Conservation (phyloP, 1,140 invertebrate genomes). For the Musca vetustissima region DNA sequence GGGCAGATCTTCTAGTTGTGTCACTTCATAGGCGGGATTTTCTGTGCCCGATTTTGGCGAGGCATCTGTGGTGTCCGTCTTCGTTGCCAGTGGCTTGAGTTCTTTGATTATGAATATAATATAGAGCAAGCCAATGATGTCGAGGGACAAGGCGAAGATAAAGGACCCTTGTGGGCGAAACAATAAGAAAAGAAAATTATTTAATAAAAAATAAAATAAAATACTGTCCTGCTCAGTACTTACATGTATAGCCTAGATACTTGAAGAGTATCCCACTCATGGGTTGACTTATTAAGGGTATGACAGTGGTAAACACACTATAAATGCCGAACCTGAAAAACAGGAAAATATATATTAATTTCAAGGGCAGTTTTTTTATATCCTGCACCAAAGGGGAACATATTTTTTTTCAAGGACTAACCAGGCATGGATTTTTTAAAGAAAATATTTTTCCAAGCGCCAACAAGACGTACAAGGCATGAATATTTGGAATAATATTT, state of each 20-base stretch:
- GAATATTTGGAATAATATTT: too few species aligned
- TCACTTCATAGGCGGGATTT: conserved; percentile 45
- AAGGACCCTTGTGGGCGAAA: conserved; percentile 43
- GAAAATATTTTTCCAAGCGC: too few species aligned
- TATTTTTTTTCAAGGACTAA: too few species aligned
- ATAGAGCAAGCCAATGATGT: conserved; percentile 49
- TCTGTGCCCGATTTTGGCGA: conserved; percentile 33
- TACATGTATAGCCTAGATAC: conserved; percentile 46
- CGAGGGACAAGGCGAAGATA: conserved; percentile 39
- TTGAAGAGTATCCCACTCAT: conserved; percentile 45
- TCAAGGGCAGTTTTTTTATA: too few species aligned
- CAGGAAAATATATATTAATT: not conserved
- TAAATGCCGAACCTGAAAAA: conserved; percentile 50
- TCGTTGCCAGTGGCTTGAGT: conserved; percentile 34
- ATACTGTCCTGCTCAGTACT: conserved; percentile 25
- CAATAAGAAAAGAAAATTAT: not conserved
- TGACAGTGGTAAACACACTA: conserved; percentile 47
- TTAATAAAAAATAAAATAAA: not conserved
- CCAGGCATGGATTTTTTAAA: too few species aligned
- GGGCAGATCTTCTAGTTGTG: conserved; percentile 26
- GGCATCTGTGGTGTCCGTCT: not conserved
- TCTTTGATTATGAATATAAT: conserved; percentile 50
- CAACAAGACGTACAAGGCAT: too few species aligned
- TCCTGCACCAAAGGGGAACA: too few species aligned
- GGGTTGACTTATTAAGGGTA: conserved; percentile 47